phyloP scores from a whole-genome alignment of 2,888 invertebrate species.

The Euphydryas editha region DNA sequence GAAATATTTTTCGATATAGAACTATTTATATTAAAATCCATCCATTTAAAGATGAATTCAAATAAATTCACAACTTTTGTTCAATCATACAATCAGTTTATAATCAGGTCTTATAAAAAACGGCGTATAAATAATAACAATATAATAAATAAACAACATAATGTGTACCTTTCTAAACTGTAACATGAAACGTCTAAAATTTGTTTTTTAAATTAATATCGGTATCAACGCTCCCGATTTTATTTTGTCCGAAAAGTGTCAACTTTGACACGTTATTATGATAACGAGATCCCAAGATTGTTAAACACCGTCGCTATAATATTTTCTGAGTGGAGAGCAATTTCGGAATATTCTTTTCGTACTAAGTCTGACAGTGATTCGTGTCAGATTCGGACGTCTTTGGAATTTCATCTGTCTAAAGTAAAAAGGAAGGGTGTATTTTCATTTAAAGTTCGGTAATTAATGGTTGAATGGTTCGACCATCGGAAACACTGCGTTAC shows the following conservation, averaged over 20 bases:
- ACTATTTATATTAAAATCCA: too few relatives aligned
- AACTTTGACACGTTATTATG: conserved; percentile 16
- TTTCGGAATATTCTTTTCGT: conserved; percentile 17
- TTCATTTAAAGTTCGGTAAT: background rate
- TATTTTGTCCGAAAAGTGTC: conserved; percentile 7
- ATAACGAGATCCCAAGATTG: background rate
- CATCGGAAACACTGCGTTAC: too few relatives aligned
- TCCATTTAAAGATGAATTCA: too few relatives aligned
- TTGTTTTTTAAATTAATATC: background rate
- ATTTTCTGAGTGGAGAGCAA: conserved; percentile 1
- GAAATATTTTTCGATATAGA: too few relatives aligned
- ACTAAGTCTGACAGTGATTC: conserved; percentile 14
- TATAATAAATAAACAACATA: too few relatives aligned
- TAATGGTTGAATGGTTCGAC: too few relatives aligned
- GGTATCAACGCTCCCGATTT: conserved; percentile 1
- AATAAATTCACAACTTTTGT: too few relatives aligned
- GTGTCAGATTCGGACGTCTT: conserved; percentile 14
- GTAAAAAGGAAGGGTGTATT: background rate
- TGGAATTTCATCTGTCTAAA: background rate
- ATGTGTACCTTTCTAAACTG: too few relatives aligned
- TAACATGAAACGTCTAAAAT: background rate
- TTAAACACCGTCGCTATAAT: background rate
- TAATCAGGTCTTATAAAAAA: too few relatives aligned
- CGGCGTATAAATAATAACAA: too few relatives aligned
- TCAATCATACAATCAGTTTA: too few relatives aligned